Conservation (phyloP, 2,113 vertebrate species). For the Poecile atricapillus region DNA sequence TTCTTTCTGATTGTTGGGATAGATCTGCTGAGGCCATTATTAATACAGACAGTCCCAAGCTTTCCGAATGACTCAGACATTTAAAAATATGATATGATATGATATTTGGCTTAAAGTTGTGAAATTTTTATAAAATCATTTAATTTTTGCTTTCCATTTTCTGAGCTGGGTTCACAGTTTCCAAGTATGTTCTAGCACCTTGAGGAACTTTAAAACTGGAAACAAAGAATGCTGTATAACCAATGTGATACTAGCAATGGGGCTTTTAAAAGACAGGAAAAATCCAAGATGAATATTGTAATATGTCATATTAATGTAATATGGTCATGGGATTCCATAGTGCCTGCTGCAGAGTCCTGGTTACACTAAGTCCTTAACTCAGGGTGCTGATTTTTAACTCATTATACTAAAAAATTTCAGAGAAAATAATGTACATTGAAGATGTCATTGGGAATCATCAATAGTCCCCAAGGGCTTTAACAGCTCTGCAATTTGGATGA, state of each 20-base stretch:
- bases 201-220: not conserved
- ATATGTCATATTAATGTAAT: not conserved
- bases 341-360: not conserved
- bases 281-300: not conserved
- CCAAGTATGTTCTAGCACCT: not conserved
- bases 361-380: not conserved
- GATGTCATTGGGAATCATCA: not conserved
- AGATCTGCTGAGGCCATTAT: constrained; percentile 4
- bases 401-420: not conserved
- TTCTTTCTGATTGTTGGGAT: not conserved
- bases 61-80: not conserved
- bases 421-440: not conserved
- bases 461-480: not conserved
- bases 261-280: not conserved
- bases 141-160: not conserved
- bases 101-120: not conserved
- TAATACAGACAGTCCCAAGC: not conserved
- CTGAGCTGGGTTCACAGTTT: not conserved
- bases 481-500: not conserved
- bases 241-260: not conserved
- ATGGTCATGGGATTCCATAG: not conserved
- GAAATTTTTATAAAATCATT: not conserved
- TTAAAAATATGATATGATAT: not conserved
- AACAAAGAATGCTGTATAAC: not conserved
- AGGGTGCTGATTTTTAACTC: not conserved